Evolutionary conservation across 2,888 invertebrate species (phyloP), one percentile per base, ranked within the genome.

Genomic region (Heliconius erato): DNA sequence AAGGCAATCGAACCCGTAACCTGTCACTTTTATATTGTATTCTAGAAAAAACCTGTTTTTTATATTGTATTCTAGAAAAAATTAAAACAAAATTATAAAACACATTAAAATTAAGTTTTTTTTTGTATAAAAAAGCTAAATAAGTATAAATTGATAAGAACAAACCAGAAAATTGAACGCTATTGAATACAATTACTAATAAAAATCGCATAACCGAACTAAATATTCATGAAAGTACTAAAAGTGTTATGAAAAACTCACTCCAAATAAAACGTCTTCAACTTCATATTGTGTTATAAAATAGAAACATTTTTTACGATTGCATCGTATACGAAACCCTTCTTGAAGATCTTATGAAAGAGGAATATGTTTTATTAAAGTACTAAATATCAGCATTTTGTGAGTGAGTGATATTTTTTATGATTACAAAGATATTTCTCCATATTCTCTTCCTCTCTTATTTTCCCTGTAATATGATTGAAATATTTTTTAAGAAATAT

Each of bases 231-330:
- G 44, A 72, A 49, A 72, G 26, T 72, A 28, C 44, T 74, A 35
- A 74, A 74, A 74, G 14, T 74, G 59, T 59, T 35, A 76, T 76
- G 59, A 76, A 63, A 59, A 63, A 76, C 63, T 76, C 4, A 63
- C 40, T 76, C 26, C n/a, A 40, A 76, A 63, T 72, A 63, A 76
- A 63, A 76, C 59, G 59, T 76, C 35, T 59, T 59, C 16, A 54
- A 76, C 59, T 59, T 59, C 74, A 59, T 76, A 76, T 59, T n/a
- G 54, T 35, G 74, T 74, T n/a, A 74, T 74, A 74, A 59, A 76
- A 54, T 76, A 59, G 74, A 35, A 59, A 49, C 4, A 76, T 35
- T 59, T 59, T 63, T 76, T 76, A 76, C 74, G 59, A 76, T 76
- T 63, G 59, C 59, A 76, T 35, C 59, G 59, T 35, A 76, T 76